These are phyloP conservation scores for Lasioglossum baleicum DNA, from an alignment of 1,140 invertebrate genomes.

Conservation along the genomic window DNA sequence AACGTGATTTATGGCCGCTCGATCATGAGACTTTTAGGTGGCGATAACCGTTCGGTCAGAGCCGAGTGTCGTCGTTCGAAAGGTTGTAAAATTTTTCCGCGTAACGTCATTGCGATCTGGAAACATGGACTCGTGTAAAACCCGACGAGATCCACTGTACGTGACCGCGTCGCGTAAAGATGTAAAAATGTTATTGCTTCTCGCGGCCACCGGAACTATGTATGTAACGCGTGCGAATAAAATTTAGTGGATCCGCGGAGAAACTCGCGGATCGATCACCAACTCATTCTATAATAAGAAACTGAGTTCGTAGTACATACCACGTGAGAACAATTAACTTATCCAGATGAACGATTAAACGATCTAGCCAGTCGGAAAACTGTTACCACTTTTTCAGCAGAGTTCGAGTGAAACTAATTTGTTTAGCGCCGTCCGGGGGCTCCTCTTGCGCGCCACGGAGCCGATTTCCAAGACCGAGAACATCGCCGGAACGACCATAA, in stretches of 20 bases:
- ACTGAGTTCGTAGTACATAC: no score
- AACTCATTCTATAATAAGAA: no score
- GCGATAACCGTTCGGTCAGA: conserved; percentile 26
- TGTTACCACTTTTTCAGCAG: no score
- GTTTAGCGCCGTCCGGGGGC: no score
- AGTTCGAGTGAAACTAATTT: no score
- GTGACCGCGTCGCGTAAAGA: neutral
- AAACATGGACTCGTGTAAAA: neutral
- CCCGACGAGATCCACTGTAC: neutral
- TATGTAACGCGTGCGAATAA: neutral
- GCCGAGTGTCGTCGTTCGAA: neutral
- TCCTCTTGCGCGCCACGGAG: no score
- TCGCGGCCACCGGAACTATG: neutral
- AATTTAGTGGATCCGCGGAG: neutral
- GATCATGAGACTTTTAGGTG: conserved; percentile 28
- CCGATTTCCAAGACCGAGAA: no score
- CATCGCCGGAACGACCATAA: no score
- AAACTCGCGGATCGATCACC: neutral
- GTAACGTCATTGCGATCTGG: neutral
- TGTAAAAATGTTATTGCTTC: conserved; percentile 30
- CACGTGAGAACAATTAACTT: no score
- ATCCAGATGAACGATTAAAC: no score
- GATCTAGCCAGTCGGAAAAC: no score
- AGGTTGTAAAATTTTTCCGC: conserved; percentile 18
- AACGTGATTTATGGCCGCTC: conserved; percentile 23